Evolutionary conservation across 2,797 vertebrate species (phyloP).

Genomic region (Lycodopsis pacificus): DNA sequence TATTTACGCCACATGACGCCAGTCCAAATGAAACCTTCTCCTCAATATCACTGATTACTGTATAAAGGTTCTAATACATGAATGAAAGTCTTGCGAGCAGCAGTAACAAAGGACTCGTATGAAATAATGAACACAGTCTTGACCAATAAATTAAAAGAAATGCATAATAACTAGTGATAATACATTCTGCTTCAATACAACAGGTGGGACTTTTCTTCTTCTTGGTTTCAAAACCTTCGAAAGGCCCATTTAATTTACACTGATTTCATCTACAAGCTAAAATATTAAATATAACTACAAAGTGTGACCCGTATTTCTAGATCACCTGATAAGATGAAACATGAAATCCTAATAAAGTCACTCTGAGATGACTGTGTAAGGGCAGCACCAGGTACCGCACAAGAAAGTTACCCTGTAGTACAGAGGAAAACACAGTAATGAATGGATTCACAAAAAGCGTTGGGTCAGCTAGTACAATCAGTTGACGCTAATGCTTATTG

Average conservation of each 20-base stretch:
- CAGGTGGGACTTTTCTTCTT: neutral
- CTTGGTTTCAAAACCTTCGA: slow-evolving; percentile 14
- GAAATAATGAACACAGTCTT: slow-evolving; percentile 27
- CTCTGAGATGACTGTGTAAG: slow-evolving; percentile 10
- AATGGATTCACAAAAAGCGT: neutral
- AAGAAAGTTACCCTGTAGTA: neutral
- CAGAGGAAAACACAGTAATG: neutral
- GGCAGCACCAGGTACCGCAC: slow-evolving; percentile 2
- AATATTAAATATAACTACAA: slow-evolving; percentile 10
- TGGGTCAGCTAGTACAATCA: neutral
- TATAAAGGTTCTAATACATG: slow-evolving; percentile 9
- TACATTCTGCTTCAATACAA: slow-evolving; percentile 15
- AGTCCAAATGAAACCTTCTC: neutral
- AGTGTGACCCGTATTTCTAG: slow-evolving; percentile 16
- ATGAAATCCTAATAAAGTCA: slow-evolving; percentile 28
- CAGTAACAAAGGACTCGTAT: slow-evolving; percentile 9
- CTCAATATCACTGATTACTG: slow-evolving; percentile 4
- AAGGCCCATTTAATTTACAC: slow-evolving; percentile 16
- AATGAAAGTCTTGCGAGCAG: slow-evolving; percentile 13
- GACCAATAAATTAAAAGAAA: slow-evolving; percentile 40
- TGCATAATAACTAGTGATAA: slow-evolving; percentile 10
- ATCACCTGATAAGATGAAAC: slow-evolving; percentile 13
- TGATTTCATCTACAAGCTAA: slow-evolving; percentile 14
- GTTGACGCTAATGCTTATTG: neutral
- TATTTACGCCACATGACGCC: neutral